These are phyloP conservation scores for Polyodon spathula DNA, from an alignment of 2,113 vertebrate species.

Conservation along the genomic window DNA sequence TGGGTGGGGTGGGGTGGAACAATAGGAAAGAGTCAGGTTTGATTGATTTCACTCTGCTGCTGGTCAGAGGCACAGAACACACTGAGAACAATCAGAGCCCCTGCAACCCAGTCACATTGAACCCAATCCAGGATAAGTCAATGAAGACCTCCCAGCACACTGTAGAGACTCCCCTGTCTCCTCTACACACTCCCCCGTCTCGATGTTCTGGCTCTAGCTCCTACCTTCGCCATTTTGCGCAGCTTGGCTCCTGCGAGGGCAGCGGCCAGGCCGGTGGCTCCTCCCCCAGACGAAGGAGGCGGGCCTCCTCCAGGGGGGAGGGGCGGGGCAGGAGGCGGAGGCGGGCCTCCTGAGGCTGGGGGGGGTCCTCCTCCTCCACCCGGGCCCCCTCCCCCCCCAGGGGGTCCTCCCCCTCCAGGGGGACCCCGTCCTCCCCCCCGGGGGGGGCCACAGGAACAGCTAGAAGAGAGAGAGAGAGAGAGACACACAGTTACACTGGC, in stretches of 20 bases:
- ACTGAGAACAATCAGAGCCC: too few relatives aligned
- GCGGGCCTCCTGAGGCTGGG: constrained; percentile 34
- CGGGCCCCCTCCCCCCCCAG: constrained; percentile 48
- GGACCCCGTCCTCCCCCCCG: constrained; percentile 37
- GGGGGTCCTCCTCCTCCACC: constrained; percentile 43
- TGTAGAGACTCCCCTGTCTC: neutral
- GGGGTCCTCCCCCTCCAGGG: constrained; percentile 52
- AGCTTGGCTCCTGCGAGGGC: constrained; percentile 79
- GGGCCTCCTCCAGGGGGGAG: neutral
- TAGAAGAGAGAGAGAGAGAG: neutral
- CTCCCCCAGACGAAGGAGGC: neutral
- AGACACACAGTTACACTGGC: too few relatives aligned
- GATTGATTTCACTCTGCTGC: too few relatives aligned
- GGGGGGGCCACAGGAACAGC: constrained; percentile 23
- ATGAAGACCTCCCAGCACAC: neutral
- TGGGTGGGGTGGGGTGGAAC: too few relatives aligned
- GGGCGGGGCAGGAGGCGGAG: too few relatives aligned
- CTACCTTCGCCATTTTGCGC: constrained; percentile 73
- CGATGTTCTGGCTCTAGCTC: neutral
- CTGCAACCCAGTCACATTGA: too few relatives aligned
- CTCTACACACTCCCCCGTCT: neutral
- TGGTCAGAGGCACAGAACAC: too few relatives aligned
- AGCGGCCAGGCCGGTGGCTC: constrained; percentile 57
- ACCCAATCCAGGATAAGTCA: too few relatives aligned
- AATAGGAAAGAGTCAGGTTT: too few relatives aligned